Base-by-base conservation (phyloP, 2,113 vertebrate genomes). In the Pelobates fuscus region DNA sequence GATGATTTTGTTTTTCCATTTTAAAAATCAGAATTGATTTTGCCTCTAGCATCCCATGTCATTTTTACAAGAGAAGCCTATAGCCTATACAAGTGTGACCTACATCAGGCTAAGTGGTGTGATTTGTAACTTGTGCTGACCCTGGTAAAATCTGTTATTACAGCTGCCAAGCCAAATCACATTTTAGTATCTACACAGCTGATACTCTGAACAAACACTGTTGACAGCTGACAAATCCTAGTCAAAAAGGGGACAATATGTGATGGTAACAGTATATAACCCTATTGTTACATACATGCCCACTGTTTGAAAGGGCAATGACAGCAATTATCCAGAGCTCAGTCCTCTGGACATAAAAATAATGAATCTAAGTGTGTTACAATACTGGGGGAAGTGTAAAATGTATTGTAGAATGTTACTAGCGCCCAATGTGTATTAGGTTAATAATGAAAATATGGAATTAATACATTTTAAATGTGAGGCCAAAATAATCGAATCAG, bases 161-260 rank as follows among this genome's bases (percentile, higher is more conserved):
- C 59, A 71, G 70, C 70, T 71, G 70, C 46, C 71, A 65, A 18
- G 15, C 46, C 12, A 52, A 64, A 73, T 73, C 60, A 73, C n/a
- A 23, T 23, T 73, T 64, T 64, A 55, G 60, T 21, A 65, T 73
- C 44, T 55, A 5, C 41, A 30, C 70, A 63, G 71, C 60, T 43
- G 46, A 46, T 37, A 55, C 44, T 52, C 55, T 63, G 54, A 20
- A 65, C 46, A 49, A 65, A 7, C 61, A 73, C 24, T 26, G 44
- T 21, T 64, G 71, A 65, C 61, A 73, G 60, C 60, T 73, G 60
- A 64, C 71, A 65, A 55, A 26, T 55, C 61, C 29, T 26, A 30
- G 18, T 6, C 32, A 37, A 5, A 37, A 5, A 37, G 32, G n/a
- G n/a, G n/a, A n/a, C 32, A 15, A 20, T 18, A 11, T 71, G 25